These are phyloP conservation scores for Actinemys pallida DNA, from an alignment of 2,113 vertebrate genomes.

Conservation along the genomic window DNA sequence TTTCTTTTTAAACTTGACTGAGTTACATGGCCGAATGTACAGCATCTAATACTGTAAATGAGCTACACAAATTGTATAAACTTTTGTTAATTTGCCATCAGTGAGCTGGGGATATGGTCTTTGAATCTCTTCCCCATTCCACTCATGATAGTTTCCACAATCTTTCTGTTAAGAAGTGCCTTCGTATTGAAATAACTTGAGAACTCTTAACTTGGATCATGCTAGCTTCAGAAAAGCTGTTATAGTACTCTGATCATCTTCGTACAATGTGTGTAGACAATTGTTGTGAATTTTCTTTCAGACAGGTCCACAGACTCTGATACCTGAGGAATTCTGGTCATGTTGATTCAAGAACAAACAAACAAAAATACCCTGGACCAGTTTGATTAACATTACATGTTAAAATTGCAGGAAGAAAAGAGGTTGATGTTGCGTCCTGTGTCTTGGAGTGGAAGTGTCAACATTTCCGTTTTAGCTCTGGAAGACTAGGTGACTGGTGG, in stretches of 20 bases:
- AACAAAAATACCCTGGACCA: neutral
- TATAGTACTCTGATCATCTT: neutral
- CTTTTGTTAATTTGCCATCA: neutral
- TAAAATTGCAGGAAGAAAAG: neutral
- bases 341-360: neutral
- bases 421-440: rapidly evolving
- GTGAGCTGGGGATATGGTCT: neutral
- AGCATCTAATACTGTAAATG: neutral
- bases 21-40: neutral
- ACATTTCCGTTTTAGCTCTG: neutral
- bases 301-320: neutral
- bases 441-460: rapidly evolving
- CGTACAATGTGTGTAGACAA: neutral
- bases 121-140: neutral
- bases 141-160: neutral
- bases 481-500: neutral
- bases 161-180: neutral
- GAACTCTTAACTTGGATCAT: neutral
- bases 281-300: neutral
- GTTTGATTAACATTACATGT: neutral
- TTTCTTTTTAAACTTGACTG: neutral
- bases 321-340: neutral
- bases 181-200: neutral
- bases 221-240: neutral
- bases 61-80: neutral